Percentiles rank a stretch among this genome's conserved stretches.
Conservation (phyloP, 2,113 vertebrate genomes). For the Tragelaphus buxtoni region DNA sequence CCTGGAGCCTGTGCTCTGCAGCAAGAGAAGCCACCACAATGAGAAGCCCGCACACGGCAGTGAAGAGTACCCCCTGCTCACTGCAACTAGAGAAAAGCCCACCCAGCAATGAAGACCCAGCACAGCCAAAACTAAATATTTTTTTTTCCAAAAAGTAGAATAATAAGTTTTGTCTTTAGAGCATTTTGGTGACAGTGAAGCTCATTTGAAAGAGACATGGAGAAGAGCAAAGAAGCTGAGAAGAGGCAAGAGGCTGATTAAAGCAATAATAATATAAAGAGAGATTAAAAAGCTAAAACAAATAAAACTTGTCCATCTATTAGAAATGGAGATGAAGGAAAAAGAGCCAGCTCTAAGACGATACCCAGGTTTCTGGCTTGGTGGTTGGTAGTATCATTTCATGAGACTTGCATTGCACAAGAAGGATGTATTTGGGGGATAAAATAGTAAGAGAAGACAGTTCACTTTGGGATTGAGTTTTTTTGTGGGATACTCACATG, state of each 20-base stretch:
- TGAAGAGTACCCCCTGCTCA: not conserved
- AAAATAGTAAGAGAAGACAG: not conserved
- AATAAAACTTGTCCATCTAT: not conserved
- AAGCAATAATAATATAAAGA: not conserved
- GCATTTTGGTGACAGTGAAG: not conserved
- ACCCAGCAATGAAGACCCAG: not conserved
- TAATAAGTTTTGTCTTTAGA: not conserved
- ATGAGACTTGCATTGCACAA: not conserved
- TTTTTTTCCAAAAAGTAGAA: not conserved
- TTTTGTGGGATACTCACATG: not conserved
- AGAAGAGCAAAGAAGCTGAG: not conserved
- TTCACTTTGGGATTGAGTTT: not conserved
- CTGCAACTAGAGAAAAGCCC: not conserved
- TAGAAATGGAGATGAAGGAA: not conserved
- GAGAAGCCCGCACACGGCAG: accelerated
- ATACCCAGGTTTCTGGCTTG: not conserved
- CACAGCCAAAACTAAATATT: not conserved
- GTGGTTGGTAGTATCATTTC: not conserved
- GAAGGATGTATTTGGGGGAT: not conserved
- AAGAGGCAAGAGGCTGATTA: not conserved
- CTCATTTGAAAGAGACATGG: not conserved
- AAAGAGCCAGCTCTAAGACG: not conserved
- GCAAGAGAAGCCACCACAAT: not conserved
- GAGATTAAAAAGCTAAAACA: not conserved
- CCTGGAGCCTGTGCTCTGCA: not conserved